Evolutionary conservation across 2,113 vertebrate genomes (phyloP), one percentile per base, ranked within the genome.

Genomic region (Phalacrocorax aristotelis): DNA sequence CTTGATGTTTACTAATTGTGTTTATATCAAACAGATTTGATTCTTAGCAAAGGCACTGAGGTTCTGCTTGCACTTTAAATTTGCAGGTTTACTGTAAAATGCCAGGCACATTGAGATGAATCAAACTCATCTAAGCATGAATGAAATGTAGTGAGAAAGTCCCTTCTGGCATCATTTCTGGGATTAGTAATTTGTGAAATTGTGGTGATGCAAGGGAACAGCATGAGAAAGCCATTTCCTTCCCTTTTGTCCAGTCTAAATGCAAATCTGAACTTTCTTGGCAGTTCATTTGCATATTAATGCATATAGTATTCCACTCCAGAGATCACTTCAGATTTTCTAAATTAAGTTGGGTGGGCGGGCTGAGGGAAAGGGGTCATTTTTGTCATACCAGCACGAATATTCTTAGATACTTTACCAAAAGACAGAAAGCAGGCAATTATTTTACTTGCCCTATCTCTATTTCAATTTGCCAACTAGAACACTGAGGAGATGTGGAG

Each of bases 201-300:
- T 96, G 94, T 95, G 94, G 91, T 81, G 94, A 95, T 96, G 97
- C 83, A 93, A 96, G 93, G 95, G 83, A 97, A 96, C 94, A 97
- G 94, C 93, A 93, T 69, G 95, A 93, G 95, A 97, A 97, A 98
- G 93, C 82, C 93, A 96, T 97, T 96, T 97, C 95, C 93, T 97
- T 91, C 94, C 94, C 94, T 57, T 98, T 97, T 97, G 97, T 98
- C 97, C 98, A 96, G 98, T 98, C 97, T 98, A 98, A 98, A 98
- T 98, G 98, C 98, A 98, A 98, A 98, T 98, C 97, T 97, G 98
- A 98, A 97, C 97, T 98, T 98, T 93, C 94, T 86, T 94, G 97
- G 97, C 96, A 95, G 98, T 97, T 97, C 97, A 98, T 98, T 98
- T 98, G 95, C 97, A 95, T 98, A 97, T 97, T 98, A 98, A 98